Conservation (phyloP, 2,797 vertebrate genomes). For the Myiotriccus ornatus region DNA sequence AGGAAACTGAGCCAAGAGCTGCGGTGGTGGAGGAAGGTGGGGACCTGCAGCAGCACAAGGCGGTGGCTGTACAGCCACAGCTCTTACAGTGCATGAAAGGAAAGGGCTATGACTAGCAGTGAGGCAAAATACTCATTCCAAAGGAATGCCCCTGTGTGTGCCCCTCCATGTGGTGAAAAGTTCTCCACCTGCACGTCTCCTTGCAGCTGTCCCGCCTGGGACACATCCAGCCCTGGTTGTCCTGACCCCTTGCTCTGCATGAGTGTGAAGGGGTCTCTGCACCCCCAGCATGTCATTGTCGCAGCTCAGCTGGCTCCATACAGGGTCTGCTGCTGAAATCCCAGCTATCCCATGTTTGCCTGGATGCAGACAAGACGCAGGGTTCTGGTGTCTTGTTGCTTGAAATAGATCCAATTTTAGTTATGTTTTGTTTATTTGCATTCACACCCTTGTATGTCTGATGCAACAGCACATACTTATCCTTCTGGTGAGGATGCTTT, state of each 20-base stretch:
- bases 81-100: neutral
- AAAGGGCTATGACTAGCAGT: neutral
- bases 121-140: neutral
- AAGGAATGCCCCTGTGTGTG: neutral
- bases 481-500: neutral
- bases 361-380: neutral
- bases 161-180: neutral
- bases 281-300: neutral
- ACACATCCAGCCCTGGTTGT: no score
- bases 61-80: accelerated
- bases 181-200: neutral
- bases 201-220: accelerated
- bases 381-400: neutral
- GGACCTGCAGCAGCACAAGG: neutral
- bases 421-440: neutral
- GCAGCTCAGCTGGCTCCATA: neutral
- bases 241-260: neutral
- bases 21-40: no score
- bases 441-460: neutral
- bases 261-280: neutral
- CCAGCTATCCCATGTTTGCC: accelerated
- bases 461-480: neutral
- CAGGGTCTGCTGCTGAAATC: neutral
- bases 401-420: neutral
- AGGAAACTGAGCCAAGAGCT: neutral